Evolutionary conservation across 1,140 invertebrate genomes (phyloP).

Genomic region (Magallana angulata): DNA sequence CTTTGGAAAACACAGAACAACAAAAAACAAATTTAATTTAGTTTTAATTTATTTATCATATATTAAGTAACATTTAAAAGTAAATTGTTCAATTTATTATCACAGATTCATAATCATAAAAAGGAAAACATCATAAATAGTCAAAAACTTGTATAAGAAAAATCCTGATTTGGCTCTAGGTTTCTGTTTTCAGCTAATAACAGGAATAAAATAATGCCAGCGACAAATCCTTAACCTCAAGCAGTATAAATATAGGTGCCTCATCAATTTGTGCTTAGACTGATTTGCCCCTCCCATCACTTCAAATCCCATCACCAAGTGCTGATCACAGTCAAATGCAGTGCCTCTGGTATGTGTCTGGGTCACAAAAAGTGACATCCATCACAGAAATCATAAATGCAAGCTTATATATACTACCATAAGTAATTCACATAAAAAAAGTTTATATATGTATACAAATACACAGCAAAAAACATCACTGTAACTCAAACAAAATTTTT

Average conservation of each 20-base stretch:
- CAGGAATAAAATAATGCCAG: constrained; percentile 14
- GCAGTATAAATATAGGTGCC: neutral
- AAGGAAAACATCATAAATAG: constrained; percentile 8
- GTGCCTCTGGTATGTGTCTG: constrained; percentile 42
- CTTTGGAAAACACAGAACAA: neutral
- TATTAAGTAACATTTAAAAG: neutral
- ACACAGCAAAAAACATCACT: no score
- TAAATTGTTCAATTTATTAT: constrained; percentile 5
- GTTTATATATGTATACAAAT: neutral
- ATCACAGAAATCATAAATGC: constrained; percentile 5
- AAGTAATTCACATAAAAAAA: neutral
- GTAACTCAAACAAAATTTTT: neutral
- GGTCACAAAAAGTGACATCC: neutral
- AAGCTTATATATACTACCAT: neutral
- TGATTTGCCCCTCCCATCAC: constrained; percentile 34
- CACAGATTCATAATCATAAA: neutral
- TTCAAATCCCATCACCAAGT: constrained; percentile 24
- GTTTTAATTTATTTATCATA: neutral
- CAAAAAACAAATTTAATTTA: neutral
- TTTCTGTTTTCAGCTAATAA: neutral
- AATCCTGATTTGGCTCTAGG: neutral
- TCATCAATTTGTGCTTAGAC: neutral
- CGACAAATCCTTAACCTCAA: neutral
- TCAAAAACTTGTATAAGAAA: neutral
- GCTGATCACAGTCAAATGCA: constrained; percentile 36